Conservation (phyloP, 2,888 invertebrate species). For the Polymixis flavicincta region DNA sequence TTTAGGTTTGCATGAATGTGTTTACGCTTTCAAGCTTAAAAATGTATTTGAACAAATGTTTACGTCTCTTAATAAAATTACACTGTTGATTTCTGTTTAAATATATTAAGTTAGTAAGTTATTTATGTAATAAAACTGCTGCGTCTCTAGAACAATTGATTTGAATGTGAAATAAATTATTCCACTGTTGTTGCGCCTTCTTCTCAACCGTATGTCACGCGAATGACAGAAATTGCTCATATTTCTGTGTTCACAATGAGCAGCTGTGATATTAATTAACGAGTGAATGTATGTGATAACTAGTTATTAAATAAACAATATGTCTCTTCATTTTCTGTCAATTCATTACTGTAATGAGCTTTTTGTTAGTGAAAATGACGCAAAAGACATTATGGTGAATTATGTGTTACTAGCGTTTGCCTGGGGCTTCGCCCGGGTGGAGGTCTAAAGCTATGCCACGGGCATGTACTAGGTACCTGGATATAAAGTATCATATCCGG, state of each 20-base stretch:
- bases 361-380: conserved; percentile 38
- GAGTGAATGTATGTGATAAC: conserved; percentile 61
- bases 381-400: not conserved
- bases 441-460: too few species aligned
- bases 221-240: conserved; percentile 62
- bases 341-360: conserved; percentile 30
- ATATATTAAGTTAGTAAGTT: not conserved
- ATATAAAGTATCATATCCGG: too few species aligned
- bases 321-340: conserved; percentile 30
- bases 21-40: not conserved
- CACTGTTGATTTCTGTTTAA: not conserved
- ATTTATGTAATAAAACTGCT: not conserved
- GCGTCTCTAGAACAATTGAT: not conserved
- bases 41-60: not conserved
- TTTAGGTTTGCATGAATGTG: too few species aligned
- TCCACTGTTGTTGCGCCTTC: not conserved
- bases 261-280: conserved; percentile 67
- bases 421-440: too few species aligned
- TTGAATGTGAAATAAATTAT: not conserved
- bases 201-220: conserved; percentile 23
- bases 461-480: too few species aligned
- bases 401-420: too few species aligned
- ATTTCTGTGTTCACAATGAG: conserved; percentile 62
- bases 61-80: not conserved
- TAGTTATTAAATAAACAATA: conserved; percentile 67